These are phyloP conservation scores for Clarias macrocephalus DNA, from an alignment of 2,113 vertebrate genomes.

Conservation along the genomic window DNA sequence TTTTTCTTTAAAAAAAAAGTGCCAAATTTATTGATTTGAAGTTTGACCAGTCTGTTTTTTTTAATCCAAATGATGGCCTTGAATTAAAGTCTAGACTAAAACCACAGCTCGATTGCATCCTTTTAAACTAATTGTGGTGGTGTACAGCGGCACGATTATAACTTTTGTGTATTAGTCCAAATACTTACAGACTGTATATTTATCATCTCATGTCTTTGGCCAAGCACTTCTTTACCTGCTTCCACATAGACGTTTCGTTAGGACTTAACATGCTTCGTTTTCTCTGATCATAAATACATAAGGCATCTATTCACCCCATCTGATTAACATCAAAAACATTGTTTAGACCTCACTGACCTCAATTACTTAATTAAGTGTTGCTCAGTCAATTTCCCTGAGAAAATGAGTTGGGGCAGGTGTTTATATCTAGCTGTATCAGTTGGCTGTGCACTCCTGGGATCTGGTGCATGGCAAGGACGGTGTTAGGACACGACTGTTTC, in stretches of 20 bases:
- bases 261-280: slow-evolving; percentile 2
- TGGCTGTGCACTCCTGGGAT: slow-evolving; percentile 36
- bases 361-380: slow-evolving; percentile 49
- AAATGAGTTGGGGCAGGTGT: slow-evolving; percentile 44
- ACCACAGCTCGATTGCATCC: no score
- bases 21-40: no score
- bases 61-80: no score
- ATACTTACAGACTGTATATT: neutral
- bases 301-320: slow-evolving; percentile 9
- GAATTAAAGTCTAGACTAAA: no score
- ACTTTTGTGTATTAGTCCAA: no score
- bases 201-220: neutral
- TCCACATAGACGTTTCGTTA: neutral
- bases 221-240: neutral
- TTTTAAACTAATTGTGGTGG: no score
- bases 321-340: slow-evolving; percentile 42
- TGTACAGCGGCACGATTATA: no score
- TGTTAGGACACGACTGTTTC: slow-evolving; percentile 43
- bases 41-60: no score
- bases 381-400: slow-evolving; percentile 21
- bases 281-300: slow-evolving; percentile 18
- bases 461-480: slow-evolving; percentile 37
- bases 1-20: no score
- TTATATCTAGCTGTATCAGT: slow-evolving; percentile 36
- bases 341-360: slow-evolving; percentile 35